These are phyloP conservation scores for Urocyon cinereoargenteus DNA, from an alignment of 2,797 vertebrate species.

Conservation along the genomic window DNA sequence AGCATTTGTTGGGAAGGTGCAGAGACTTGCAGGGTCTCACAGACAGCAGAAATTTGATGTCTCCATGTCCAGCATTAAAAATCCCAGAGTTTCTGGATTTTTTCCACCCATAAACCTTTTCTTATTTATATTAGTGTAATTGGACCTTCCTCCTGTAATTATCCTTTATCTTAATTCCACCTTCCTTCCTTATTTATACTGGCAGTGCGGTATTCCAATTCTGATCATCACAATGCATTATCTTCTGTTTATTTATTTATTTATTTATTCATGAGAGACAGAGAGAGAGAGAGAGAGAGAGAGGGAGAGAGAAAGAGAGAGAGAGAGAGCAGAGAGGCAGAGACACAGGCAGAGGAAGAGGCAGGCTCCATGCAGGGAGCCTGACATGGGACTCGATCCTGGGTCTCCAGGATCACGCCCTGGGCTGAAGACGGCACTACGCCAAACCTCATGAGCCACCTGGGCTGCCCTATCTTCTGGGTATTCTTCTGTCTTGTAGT, in stretches of 20 bases:
- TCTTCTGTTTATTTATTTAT: neutral
- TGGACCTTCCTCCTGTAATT: fast-evolving
- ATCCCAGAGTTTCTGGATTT: neutral
- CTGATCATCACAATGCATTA: neutral
- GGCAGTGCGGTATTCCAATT: neutral
- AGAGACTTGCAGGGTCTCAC: neutral
- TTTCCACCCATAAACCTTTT: neutral
- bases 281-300: no score
- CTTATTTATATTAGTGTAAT: neutral
- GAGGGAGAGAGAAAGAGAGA: no score
- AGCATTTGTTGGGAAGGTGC: neutral
- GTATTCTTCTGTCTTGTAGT: neutral
- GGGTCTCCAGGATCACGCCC: no score
- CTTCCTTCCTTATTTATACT: neutral
- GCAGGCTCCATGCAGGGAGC: no score
- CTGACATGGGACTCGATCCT: no score
- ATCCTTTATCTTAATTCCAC: neutral
- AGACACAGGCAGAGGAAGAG: no score
- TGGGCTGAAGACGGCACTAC: no score
- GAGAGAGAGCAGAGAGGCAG: no score
- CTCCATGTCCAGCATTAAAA: neutral
- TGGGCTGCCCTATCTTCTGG: neutral
- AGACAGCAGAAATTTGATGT: neutral
- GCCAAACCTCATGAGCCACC: no score
- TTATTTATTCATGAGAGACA: no score